A percentile compares a stretch with the other conserved stretches of the same genome.
Evolutionary conservation across 2,888 invertebrate genomes (phyloP).

Genomic region (Beris morrisii): DNA sequence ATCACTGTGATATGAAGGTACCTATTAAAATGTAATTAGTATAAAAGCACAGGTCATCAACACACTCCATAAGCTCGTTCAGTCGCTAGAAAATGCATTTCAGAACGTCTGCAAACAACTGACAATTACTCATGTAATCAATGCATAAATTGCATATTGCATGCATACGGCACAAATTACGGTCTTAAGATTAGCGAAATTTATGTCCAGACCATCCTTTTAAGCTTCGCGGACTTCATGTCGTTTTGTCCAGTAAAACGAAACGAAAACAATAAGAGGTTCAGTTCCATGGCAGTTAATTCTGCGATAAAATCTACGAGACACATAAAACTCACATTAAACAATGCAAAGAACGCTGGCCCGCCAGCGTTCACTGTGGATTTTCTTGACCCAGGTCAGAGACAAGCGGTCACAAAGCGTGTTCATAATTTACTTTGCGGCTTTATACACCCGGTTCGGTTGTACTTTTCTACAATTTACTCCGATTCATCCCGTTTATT

Average conservation of each 20-base stretch:
- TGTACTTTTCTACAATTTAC: conserved; percentile 27
- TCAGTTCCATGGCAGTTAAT: conserved; percentile 37
- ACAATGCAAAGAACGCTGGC: conserved; percentile 35
- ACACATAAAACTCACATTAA: conserved; percentile 39
- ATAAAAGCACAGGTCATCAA: conserved; percentile 5
- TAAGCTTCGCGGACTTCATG: conserved; percentile 14
- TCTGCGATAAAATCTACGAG: conserved; percentile 37
- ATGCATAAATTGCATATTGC: conserved; percentile 35
- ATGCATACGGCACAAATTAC: conserved; percentile 33
- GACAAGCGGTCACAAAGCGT: conserved; percentile 30
- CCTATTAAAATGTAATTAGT: no score
- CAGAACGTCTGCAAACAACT: conserved; percentile 1
- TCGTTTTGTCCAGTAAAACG: conserved; percentile 21
- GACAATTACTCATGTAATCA: conserved; percentile 37
- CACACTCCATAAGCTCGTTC: not conserved
- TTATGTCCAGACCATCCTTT: conserved; percentile 35
- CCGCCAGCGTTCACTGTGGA: conserved; percentile 18
- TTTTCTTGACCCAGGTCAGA: conserved; percentile 37
- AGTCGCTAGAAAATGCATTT: not conserved
- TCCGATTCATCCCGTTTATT: not conserved
- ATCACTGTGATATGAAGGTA: no score
- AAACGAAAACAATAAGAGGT: conserved; percentile 16
- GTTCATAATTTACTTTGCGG: conserved; percentile 34
- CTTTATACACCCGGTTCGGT: conserved; percentile 22
- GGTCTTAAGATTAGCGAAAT: conserved; percentile 37